Percentiles rank a stretch among this genome's conserved stretches.
Evolutionary conservation across 2,888 invertebrate species (phyloP).

Genomic region (Ichneumoninae sp.): DNA sequence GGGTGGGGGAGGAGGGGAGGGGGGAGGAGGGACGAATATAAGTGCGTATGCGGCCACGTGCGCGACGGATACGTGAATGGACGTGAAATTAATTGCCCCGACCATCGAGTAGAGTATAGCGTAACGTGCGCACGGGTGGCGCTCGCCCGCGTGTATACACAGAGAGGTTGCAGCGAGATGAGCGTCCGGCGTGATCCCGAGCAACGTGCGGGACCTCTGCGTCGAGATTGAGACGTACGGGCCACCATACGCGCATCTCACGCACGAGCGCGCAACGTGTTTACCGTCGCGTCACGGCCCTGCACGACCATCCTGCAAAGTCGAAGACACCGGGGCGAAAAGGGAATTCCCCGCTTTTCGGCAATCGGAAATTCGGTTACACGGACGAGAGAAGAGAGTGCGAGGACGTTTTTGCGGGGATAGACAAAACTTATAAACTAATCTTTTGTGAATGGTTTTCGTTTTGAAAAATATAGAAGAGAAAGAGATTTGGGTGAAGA

Average conservation of each 20-base stretch:
- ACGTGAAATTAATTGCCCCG: conserved; percentile 72
- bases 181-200: conserved; percentile 40
- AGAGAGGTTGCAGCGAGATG: conserved; percentile 47
- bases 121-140: conserved; percentile 35
- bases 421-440: no score
- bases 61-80: conserved; percentile 69
- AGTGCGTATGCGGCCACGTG: conserved; percentile 66
- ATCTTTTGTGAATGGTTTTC: neutral
- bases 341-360: neutral
- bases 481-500: neutral
- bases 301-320: neutral
- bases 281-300: conserved; percentile 11
- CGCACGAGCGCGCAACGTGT: conserved; percentile 10
- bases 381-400: neutral
- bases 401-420: no score
- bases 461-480: neutral
- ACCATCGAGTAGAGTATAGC: conserved; percentile 51
- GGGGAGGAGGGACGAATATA: conserved; percentile 63
- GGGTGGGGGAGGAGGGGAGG: conserved; percentile 52
- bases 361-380: neutral
- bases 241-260: conserved; percentile 21
- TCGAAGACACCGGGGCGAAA: neutral
- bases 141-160: conserved; percentile 52
- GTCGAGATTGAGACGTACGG: conserved; percentile 17
- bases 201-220: conserved; percentile 27